Conservation (phyloP, 2,113 vertebrate species). For the Pituophis catenifer region DNA sequence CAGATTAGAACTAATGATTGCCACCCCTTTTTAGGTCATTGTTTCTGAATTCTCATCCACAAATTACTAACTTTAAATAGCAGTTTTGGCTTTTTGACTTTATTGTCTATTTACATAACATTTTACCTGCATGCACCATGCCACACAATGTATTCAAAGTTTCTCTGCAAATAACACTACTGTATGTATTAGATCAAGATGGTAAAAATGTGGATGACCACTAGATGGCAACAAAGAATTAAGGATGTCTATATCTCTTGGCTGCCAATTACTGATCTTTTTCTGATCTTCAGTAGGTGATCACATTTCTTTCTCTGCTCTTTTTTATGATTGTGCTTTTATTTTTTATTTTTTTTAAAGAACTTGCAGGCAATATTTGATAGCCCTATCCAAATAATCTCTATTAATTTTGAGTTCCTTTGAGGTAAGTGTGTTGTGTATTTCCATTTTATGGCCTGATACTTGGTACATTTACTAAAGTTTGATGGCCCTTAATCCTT, state of each 20-base stretch:
- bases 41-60: not conserved
- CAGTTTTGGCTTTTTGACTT: not conserved
- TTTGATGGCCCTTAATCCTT: not conserved
- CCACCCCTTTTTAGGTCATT: not conserved
- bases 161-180: not conserved
- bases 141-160: not conserved
- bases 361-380: not conserved
- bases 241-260: not conserved
- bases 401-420: not conserved
- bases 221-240: not conserved
- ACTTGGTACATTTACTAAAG: not conserved
- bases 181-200: not conserved
- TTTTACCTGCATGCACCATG: not conserved
- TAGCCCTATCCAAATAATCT: not conserved
- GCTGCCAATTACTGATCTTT: not conserved
- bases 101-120: not conserved
- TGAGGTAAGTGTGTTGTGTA: not conserved
- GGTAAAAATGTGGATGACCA: not conserved
- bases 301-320: not conserved
- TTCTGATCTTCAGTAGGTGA: not conserved
- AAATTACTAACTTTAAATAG: not conserved
- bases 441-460: not conserved
- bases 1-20: not conserved
- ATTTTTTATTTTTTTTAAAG: not conserved
- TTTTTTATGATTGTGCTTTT: not conserved